These are phyloP conservation scores for Pseudachorutes palmiensis DNA, from an alignment of 1,140 invertebrate species.

Conservation along the genomic window DNA sequence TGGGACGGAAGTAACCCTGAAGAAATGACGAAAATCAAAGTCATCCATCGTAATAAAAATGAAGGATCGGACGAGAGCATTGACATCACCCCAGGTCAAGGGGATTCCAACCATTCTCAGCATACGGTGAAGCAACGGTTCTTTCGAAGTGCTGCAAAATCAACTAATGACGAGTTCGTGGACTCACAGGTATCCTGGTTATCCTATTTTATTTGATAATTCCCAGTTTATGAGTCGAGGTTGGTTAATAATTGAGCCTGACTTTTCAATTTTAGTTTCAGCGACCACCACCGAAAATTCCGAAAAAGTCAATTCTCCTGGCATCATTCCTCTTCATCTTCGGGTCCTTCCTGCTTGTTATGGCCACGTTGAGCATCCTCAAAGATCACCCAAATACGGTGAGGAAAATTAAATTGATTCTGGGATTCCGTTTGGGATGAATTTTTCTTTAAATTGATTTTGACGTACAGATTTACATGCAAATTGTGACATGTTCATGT, in stretches of 20 bases:
- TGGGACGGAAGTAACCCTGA: background rate
- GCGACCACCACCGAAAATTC: conserved; percentile 55
- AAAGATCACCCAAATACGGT: background rate
- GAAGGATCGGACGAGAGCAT: no score
- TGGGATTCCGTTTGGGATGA: no score
- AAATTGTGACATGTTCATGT: no score
- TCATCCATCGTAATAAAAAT: background rate
- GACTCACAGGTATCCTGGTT: conserved; percentile 27
- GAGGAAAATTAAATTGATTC: no score
- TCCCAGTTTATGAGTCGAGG: background rate
- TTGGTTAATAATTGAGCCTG: background rate
- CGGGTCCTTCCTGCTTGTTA: conserved; percentile 61
- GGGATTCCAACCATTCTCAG: background rate
- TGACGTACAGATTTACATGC: no score
- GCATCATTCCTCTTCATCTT: conserved; percentile 64
- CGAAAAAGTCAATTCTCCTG: conserved; percentile 70
- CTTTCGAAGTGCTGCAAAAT: background rate
- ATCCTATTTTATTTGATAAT: background rate
- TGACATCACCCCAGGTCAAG: background rate
- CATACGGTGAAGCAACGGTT: no score
- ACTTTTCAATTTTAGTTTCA: conserved; percentile 48
- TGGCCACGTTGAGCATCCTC: conserved; percentile 45
- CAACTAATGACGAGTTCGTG: conserved; percentile 29
- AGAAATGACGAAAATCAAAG: background rate
- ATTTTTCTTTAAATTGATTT: no score